Evolutionary conservation across 2,888 invertebrate genomes (phyloP), one percentile per base, ranked within the genome.

Genomic region (Oscheius sp.): DNA sequence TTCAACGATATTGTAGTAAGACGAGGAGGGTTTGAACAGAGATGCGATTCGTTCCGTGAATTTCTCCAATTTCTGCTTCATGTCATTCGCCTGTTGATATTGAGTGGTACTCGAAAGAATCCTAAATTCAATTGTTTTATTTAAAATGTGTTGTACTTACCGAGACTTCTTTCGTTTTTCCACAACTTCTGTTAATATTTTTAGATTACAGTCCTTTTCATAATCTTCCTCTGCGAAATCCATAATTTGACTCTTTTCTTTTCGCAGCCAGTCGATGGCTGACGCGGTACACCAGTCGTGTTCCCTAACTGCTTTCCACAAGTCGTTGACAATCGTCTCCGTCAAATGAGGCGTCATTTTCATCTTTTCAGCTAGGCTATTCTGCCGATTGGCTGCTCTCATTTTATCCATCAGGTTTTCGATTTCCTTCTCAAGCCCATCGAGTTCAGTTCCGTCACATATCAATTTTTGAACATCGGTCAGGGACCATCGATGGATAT

Each of bases 1-100:
- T 62, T 77, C 74, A 38, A 56, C 70, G 2, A 79, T 50, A 28
- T 65, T 71, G 24, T 74, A 71, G 63, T 75, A 79, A 9, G 71
- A 64, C 41, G 62, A 51, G 1, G 20, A 17, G 8, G 68, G 69
- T 20, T 77, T 69, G 73, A 79, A 77, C 22, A 75, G 61, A 9
- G 38, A 51, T 0, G 47, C 20, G 12, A 75, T 44, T 20, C 63
- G 63, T 3, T 67, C 57, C 8, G 75, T 73, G 62, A 75, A 71
- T 0, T 36, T 22, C 6, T 56, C 57, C 51, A 73, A 59, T 28
- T 33, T 71, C 3, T 36, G 26, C 12, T 26, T 26, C 4, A 50
- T 49, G 4, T n/a, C 9, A 5, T 17, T 2, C 28, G 73, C 22
- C 0, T n/a, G 22, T 1, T n/a, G 17, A 20, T 62, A 61, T 8